Conservation (phyloP, 2,888 invertebrate genomes). For the Beris chalybata region DNA sequence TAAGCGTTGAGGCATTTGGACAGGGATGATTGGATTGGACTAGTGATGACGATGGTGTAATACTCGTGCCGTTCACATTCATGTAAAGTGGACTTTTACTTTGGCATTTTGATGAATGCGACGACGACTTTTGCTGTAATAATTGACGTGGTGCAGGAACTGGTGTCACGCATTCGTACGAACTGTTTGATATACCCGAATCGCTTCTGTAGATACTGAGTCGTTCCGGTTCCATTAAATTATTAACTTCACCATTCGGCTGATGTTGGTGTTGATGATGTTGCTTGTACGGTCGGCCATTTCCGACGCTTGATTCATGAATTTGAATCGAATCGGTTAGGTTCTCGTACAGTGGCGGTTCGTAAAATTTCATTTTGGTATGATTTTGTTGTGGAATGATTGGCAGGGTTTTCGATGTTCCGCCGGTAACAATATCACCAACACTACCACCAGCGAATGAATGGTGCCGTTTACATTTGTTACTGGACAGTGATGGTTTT, state of each 20-base stretch:
- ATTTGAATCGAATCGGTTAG: slow-evolving; percentile 69
- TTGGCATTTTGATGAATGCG: slow-evolving; percentile 23
- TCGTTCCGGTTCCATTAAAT: slow-evolving; percentile 52
- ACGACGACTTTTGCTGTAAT: slow-evolving; percentile 27
- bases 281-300: slow-evolving; percentile 27
- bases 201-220: slow-evolving; percentile 56
- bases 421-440: slow-evolving; percentile 46
- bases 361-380: slow-evolving; percentile 50
- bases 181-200: slow-evolving; percentile 57
- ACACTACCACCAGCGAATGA: slow-evolving; percentile 54
- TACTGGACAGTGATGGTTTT: slow-evolving; percentile 34
- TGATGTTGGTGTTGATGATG: slow-evolving; percentile 51
- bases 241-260: slow-evolving; percentile 49
- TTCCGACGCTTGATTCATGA: slow-evolving; percentile 55
- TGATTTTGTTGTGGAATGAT: slow-evolving; percentile 22
- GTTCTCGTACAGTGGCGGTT: slow-evolving; percentile 63
- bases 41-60: slow-evolving; percentile 19
- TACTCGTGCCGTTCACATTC: slow-evolving; percentile 35
- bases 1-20: slow-evolving; percentile 33
- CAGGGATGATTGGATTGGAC: slow-evolving; percentile 30
- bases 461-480: slow-evolving; percentile 55
- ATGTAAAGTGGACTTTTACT: slow-evolving; percentile 40
- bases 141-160: slow-evolving; percentile 62
- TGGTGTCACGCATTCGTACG: slow-evolving; percentile 60
- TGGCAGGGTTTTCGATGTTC: slow-evolving; percentile 25